Percentiles rank a stretch among this genome's conserved stretches.
Evolutionary conservation across 2,113 vertebrate genomes (phyloP).

Genomic region (Sebastes fasciatus): DNA sequence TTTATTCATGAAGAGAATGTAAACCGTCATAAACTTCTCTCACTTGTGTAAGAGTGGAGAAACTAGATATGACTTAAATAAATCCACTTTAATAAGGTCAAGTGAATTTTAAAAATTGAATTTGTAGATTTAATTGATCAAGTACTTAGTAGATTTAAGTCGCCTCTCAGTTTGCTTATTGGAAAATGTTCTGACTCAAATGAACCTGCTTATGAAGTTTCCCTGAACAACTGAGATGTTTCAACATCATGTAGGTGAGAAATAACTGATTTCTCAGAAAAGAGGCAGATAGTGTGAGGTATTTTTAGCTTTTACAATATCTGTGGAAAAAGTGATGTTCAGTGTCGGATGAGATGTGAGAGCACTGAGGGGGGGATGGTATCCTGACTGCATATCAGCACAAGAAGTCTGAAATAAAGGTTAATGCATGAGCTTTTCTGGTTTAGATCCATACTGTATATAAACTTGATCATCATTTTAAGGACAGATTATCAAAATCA

Average conservation of each 20-base stretch:
- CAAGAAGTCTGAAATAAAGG: neutral
- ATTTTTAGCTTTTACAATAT: neutral
- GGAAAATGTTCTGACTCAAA: slow-evolving; percentile 15
- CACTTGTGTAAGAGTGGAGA: neutral
- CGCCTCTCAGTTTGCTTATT: neutral
- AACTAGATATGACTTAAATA: neutral
- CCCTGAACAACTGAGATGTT: no score
- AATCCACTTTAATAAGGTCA: neutral
- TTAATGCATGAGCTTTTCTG: neutral
- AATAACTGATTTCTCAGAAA: slow-evolving; percentile 25
- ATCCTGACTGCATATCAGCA: neutral
- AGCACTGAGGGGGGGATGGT: neutral
- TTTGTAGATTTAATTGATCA: neutral
- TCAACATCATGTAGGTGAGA: slow-evolving; percentile 6
- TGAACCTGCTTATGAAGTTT: neutral
- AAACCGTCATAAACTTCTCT: neutral
- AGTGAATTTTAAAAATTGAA: neutral
- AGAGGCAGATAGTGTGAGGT: neutral
- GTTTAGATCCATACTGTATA: neutral
- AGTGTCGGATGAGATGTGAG: neutral
- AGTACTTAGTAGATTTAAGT: neutral
- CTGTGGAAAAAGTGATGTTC: slow-evolving; percentile 18
- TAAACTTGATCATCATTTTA: neutral
- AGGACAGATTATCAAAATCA: neutral
- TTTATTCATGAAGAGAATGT: neutral